A percentile compares a stretch with the other conserved stretches of the same genome.
Evolutionary conservation across 2,888 invertebrate genomes (phyloP).

Genomic region (Meteorus colon): DNA sequence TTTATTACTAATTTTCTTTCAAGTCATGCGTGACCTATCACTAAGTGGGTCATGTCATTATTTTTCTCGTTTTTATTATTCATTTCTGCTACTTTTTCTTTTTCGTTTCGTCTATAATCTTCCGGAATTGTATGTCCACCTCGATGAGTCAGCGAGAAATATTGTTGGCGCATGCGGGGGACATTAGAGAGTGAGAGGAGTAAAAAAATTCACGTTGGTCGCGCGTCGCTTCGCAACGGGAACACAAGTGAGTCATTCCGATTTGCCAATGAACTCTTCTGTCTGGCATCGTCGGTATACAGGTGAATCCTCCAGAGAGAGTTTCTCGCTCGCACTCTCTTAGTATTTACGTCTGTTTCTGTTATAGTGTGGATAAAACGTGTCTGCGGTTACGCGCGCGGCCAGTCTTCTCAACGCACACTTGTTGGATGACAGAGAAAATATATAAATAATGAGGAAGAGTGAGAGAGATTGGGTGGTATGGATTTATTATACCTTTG

Average conservation of each 20-base stretch:
- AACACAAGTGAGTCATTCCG: constrained; percentile 64
- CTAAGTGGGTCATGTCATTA: constrained; percentile 17
- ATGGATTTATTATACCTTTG: constrained; percentile 8
- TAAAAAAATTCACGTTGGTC: constrained; percentile 34
- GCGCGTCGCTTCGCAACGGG: constrained; percentile 60
- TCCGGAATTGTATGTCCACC: constrained; percentile 13
- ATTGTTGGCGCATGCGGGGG: not conserved
- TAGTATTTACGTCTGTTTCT: not conserved
- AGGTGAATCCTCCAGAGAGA: constrained; percentile 28
- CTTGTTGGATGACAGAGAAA: not conserved
- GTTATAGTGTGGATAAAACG: constrained; percentile 14
- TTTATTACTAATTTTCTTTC: not conserved
- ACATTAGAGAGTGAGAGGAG: not conserved
- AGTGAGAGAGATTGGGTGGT: constrained; percentile 1
- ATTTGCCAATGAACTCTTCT: constrained; percentile 55
- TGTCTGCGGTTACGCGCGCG: constrained; percentile 10
- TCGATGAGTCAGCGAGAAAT: constrained; percentile 21
- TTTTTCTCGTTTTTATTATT: not conserved
- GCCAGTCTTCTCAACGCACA: not conserved
- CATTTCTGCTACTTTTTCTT: constrained; percentile 4
- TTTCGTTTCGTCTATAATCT: constrained; percentile 12
- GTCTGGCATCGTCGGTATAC: constrained; percentile 22
- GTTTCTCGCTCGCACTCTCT: not conserved
- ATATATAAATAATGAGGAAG: not conserved
- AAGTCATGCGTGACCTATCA: constrained; percentile 12